Base-by-base conservation (phyloP, 2,113 vertebrate species). In the Malurus melanocephalus region DNA sequence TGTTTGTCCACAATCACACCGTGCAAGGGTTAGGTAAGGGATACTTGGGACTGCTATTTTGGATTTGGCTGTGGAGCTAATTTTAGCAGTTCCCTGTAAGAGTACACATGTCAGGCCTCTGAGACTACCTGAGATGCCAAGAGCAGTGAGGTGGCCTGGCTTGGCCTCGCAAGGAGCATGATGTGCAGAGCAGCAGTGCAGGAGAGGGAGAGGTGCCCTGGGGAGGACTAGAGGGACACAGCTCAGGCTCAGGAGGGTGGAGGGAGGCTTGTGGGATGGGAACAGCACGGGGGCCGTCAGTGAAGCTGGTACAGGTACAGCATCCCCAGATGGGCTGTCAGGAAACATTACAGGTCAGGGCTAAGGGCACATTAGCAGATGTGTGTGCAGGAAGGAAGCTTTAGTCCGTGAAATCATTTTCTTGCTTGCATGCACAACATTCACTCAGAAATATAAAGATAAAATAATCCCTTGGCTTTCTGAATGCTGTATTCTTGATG, bases 361-460 rank as follows among this genome's bases (percentile, higher is more conserved):
- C 81, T 88, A 75, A 86, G 90, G 87, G 75, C 85, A 65, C 38
- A 53, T 85, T 71, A 90, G 77, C 82, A 81, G 77, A 61, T 88
- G 66, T 43, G 10, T 80, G 82, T 86, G 88, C 71, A 83, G 72
- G 68, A 95, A 91, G 84, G 84, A 94, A 89, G 66, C 93, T 95
- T 67, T 73, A 69, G 80, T 74, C 92, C 27, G 17, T 92, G 80
- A 94, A 96, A 95, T 94, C 55, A 72, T 94, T 95, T 94, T 93
- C 89, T 85, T 96, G 90, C 94, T 96, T 96, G 85, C 81, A 65
- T 93, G 91, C 95, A 88, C 89, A 93, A 66, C 80, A 64, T 87
- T 93, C 93, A 77, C 78, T 93, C 83, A 80, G 82, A 94, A 94
- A 89, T 80, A 85, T 62, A 90, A 88, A 92, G 87, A 93, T 83